phyloP scores from a whole-genome alignment of 2,113 vertebrate species.

The Machaerirhynchus nigripectus region DNA sequence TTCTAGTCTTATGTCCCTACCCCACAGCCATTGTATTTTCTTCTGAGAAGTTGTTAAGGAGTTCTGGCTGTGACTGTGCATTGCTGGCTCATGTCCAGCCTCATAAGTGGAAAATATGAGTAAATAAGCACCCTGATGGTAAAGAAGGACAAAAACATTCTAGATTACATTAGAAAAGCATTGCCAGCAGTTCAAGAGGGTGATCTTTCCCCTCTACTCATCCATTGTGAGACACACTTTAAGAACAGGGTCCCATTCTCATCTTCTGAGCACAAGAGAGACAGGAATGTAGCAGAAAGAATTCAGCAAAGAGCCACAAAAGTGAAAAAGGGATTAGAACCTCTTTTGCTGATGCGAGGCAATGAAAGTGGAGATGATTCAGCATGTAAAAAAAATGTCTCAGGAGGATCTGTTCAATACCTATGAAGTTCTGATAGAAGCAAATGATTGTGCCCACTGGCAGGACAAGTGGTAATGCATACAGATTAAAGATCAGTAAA shows the following conservation, averaged over 20 bases:
- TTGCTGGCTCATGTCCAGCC: neutral
- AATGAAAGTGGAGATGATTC: neutral
- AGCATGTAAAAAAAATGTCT: neutral
- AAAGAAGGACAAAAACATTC: neutral
- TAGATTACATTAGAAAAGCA: neutral
- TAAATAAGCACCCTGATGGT: neutral
- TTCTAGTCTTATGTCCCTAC: neutral
- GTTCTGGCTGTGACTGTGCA: neutral
- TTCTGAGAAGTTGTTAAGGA: neutral
- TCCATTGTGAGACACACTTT: neutral
- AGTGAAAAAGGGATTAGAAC: neutral
- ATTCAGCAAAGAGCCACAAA: neutral
- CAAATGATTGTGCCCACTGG: neutral
- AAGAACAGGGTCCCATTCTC: neutral
- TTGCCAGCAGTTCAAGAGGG: neutral
- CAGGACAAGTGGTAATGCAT: fast-evolving
- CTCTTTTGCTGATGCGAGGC: neutral
- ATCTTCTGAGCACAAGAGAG: neutral
- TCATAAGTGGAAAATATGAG: neutral
- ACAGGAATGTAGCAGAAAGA: neutral
- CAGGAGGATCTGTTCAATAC: neutral
- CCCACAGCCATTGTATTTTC: neutral
- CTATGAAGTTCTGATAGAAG: neutral
- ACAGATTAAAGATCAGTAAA: neutral
- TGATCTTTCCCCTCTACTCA: neutral